Base-by-base conservation (phyloP, 2,797 vertebrate genomes). In the Microctenopoma lineatum region DNA sequence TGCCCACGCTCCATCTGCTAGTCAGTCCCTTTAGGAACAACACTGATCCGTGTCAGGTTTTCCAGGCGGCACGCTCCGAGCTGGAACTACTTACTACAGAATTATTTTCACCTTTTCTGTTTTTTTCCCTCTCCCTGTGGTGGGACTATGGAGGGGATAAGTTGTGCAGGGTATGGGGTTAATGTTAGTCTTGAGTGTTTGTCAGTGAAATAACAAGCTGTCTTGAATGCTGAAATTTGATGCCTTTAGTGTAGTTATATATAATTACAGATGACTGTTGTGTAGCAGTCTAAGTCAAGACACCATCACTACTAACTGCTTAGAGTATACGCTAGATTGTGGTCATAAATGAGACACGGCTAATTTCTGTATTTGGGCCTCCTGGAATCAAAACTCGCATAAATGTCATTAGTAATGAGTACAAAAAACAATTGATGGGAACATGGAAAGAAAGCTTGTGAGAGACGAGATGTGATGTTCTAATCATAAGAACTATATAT, bases 71-170 rank as follows among this genome's bases (percentile, higher is more conserved):
- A 26, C 46, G 39, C 36, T 55, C 57, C 48, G 74, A 65, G 84
- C 90, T 89, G 92, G 93, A 72, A 92, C 94, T 94, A 93, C 92
- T 94, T 95, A 84, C 89, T 87, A 88, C 86, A 89, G 90, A 87
- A 88, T 92, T 92, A 93, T 82, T 91, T 93, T 89, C 89, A 84
- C 85, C 88, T 85, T 91, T 87, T 87, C 34, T 66, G 73, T 79
- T 78, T 75, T 70, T n/a, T 26, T 44, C 68, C 32, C 75, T 71
- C 73, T 85, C 85, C 84, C 90, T 82, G 66, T 89, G 88, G 86
- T 92, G 87, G 92, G 92, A 92, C 90, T 89, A 84, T 88, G 90
- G 83, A 83, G 91, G 79, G 90, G 87, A 84, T 87, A 89, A 90
- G 87, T 92, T 93, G 89, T 87, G 83, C 86, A 85, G 86, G 77